phyloP scores from a whole-genome alignment of 2,113 vertebrate species.

The Albula glossodonta region DNA sequence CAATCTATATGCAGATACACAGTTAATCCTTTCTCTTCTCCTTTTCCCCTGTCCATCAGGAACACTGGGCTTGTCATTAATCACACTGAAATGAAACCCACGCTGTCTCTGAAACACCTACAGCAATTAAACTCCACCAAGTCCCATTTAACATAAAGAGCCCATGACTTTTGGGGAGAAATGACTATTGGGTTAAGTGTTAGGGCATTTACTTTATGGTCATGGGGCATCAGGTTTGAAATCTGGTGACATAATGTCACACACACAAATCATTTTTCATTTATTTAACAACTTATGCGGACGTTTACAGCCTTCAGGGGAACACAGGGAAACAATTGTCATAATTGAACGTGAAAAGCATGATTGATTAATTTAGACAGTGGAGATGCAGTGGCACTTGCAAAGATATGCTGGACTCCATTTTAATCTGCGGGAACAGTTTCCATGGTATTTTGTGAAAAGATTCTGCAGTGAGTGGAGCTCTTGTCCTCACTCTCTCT shows the following conservation, averaged over 20 bases:
- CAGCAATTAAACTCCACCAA: not conserved
- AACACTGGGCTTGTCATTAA: not conserved
- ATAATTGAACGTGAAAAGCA: constrained; percentile 17
- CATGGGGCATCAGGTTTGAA: not conserved
- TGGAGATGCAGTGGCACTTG: not conserved
- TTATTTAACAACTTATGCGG: constrained; percentile 12
- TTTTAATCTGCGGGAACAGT: constrained; percentile 67
- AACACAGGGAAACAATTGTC: constrained; percentile 20
- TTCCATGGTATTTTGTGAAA: constrained; percentile 65
- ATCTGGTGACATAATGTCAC: not conserved
- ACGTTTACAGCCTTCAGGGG: constrained; percentile 18
- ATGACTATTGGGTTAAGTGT: not conserved
- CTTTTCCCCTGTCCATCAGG: not conserved
- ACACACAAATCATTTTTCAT: constrained; percentile 10
- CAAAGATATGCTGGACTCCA: constrained; percentile 44
- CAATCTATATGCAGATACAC: not conserved
- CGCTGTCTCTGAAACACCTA: not conserved
- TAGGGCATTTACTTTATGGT: not conserved
- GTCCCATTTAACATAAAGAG: not conserved
- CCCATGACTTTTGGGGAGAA: constrained; percentile 11
- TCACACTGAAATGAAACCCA: not conserved
- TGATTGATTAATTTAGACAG: constrained; percentile 13
- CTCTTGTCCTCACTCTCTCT: constrained; percentile 33
- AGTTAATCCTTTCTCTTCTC: not conserved
- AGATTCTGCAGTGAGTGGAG: constrained; percentile 61